phyloP scores from a whole-genome alignment of 1,140 invertebrate genomes.

The Aphidius gifuensis region DNA sequence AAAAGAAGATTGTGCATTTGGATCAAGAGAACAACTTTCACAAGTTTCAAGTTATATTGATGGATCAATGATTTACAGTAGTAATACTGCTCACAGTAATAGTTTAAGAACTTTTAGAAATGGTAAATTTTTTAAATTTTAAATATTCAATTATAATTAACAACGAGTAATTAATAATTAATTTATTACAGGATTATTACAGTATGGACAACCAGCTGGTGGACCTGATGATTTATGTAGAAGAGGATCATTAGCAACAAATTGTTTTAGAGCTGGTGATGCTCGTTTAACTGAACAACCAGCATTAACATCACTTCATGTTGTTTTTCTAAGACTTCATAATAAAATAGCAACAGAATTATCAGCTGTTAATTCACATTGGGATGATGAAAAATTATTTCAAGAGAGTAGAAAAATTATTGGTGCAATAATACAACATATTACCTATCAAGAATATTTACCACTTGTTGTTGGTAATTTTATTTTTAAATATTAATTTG shows the following conservation, averaged over 20 bases:
- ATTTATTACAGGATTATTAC: slow-evolving; percentile 57
- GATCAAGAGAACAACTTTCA: slow-evolving; percentile 72
- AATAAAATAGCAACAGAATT: slow-evolving; percentile 82
- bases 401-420: slow-evolving; percentile 85
- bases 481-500: slow-evolving; percentile 8
- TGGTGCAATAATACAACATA: slow-evolving; percentile 79
- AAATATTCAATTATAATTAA: not conserved
- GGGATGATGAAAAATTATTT: slow-evolving; percentile 83
- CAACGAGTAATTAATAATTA: not conserved
- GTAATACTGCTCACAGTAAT: slow-evolving; percentile 72
- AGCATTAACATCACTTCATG: slow-evolving; percentile 82
- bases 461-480: slow-evolving; percentile 73
- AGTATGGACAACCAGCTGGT: slow-evolving; percentile 63
- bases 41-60: slow-evolving; percentile 88
- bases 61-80: slow-evolving; percentile 89
- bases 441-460: slow-evolving; percentile 85
- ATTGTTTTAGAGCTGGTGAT: slow-evolving; percentile 76
- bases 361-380: slow-evolving; percentile 74
- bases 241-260: slow-evolving; percentile 64
- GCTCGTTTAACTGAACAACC: slow-evolving; percentile 81
- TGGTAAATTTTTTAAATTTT: slow-evolving; percentile 49
- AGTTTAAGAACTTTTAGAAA: slow-evolving; percentile 69
- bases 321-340: slow-evolving; percentile 85
- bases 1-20: slow-evolving; percentile 66
- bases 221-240: slow-evolving; percentile 62